These are phyloP conservation scores for Chlorospingus semifuscus DNA, from an alignment of 2,797 vertebrate species.

Conservation along the genomic window DNA sequence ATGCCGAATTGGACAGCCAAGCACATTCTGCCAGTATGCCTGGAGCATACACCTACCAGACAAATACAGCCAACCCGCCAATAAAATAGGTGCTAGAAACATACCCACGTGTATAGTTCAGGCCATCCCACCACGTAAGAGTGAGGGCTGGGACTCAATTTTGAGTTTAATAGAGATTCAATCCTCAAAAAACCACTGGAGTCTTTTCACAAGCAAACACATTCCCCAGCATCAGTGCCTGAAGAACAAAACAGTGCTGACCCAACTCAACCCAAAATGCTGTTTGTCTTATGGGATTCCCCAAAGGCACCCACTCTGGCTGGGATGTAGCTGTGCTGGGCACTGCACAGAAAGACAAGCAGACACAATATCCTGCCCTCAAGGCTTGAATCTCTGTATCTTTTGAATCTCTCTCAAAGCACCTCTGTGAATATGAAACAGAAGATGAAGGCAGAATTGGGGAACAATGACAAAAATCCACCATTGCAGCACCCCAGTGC, in stretches of 20 bases:
- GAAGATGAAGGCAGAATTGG: not conserved
- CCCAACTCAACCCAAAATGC: not conserved
- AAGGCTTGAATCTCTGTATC: not conserved
- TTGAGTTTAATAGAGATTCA: not conserved
- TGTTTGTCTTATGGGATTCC: not conserved
- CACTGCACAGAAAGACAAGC: not conserved
- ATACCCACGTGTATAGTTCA: not conserved
- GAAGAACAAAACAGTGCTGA: not conserved
- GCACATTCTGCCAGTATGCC: not conserved
- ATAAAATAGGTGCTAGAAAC: not conserved
- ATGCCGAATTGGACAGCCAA: not conserved
- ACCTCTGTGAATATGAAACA: not conserved
- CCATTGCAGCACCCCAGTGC: accelerated
- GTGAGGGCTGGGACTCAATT: not conserved
- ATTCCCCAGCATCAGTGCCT: not conserved
- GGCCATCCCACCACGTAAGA: not conserved
- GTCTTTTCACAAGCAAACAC: not conserved
- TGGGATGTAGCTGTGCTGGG: not conserved
- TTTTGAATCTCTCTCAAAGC: not conserved
- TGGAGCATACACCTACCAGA: not conserved
- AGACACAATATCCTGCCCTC: not conserved
- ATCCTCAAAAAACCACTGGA: not conserved
- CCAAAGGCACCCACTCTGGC: accelerated
- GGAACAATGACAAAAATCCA: not conserved
- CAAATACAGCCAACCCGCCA: not conserved